Conservation (phyloP, 2,797 vertebrate genomes). For the Sarcophilus harrisii region DNA sequence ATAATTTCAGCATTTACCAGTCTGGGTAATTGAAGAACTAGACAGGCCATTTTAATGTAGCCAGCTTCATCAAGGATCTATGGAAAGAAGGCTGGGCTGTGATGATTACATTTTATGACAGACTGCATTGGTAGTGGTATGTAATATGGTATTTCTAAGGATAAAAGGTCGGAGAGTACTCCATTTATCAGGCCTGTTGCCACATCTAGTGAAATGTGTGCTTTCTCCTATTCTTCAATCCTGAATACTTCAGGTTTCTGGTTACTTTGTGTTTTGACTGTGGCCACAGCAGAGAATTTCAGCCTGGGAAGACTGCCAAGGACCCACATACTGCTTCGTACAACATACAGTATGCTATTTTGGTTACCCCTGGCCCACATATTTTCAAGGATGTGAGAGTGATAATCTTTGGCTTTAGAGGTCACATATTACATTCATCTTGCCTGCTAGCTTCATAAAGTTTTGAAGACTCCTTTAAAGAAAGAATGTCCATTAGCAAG, state of each 20-base stretch:
- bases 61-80: neutral
- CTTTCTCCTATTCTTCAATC: conserved; percentile 1
- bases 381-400: conserved; percentile 38
- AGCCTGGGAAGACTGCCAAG: conserved; percentile 37
- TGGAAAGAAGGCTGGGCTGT: neutral
- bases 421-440: conserved; percentile 46
- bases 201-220: neutral
- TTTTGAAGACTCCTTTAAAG: conserved; percentile 18
- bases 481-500: conserved; percentile 39
- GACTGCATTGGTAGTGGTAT: neutral
- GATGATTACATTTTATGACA: neutral
- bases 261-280: conserved; percentile 57
- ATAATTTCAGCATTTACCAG: neutral
- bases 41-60: neutral
- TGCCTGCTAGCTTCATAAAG: conserved; percentile 37
- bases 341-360: conserved; percentile 41
- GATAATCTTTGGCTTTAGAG: conserved; percentile 55
- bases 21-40: neutral
- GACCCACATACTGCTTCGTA: neutral
- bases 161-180: neutral
- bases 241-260: conserved; percentile 40
- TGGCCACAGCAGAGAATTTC: conserved; percentile 50
- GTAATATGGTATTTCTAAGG: neutral
- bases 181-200: neutral
- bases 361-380: conserved; percentile 36